These are phyloP conservation scores for Procavia capensis DNA, from an alignment of 2,113 vertebrate genomes.

Conservation along the genomic window DNA sequence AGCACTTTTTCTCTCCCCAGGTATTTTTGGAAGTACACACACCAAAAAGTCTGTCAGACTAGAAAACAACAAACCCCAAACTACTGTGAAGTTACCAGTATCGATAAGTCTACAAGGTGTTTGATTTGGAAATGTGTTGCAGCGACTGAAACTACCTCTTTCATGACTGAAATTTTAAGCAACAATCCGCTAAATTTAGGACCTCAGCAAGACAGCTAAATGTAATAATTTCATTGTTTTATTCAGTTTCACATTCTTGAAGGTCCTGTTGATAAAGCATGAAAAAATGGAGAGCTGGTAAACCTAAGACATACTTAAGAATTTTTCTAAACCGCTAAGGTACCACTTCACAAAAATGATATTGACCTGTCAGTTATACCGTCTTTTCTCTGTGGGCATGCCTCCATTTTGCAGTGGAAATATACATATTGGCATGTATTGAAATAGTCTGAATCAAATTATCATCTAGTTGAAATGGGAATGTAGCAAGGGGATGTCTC, in stretches of 20 bases:
- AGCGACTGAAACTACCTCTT: not conserved
- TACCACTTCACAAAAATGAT: constrained; percentile 66
- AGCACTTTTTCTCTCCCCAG: not conserved
- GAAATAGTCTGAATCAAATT: constrained; percentile 83
- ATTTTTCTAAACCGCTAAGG: constrained; percentile 47
- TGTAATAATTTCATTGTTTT: not conserved
- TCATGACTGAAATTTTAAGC: constrained; percentile 13
- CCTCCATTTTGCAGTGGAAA: constrained; percentile 43
- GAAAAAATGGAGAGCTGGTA: constrained; percentile 3
- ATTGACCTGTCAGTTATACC: constrained; percentile 66
- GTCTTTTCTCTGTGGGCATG: constrained; percentile 47
- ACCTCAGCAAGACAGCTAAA: constrained; percentile 20
- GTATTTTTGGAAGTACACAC: not conserved
- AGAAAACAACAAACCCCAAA: constrained; percentile 50
- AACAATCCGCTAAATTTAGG: constrained; percentile 49
- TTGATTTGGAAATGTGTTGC: not conserved
- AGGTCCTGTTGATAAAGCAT: constrained; percentile 33
- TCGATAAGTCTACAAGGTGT: not conserved
- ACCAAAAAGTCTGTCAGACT: not conserved
- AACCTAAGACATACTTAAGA: constrained; percentile 22
- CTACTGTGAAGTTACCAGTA: not conserved
- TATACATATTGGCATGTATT: constrained; percentile 76
- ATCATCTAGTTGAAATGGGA: constrained; percentile 76
- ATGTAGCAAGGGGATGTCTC: constrained; percentile 75
- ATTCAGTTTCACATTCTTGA: constrained; percentile 37